These are phyloP conservation scores for Python bivittatus DNA, from an alignment of 2,113 vertebrate genomes.

Conservation along the genomic window DNA sequence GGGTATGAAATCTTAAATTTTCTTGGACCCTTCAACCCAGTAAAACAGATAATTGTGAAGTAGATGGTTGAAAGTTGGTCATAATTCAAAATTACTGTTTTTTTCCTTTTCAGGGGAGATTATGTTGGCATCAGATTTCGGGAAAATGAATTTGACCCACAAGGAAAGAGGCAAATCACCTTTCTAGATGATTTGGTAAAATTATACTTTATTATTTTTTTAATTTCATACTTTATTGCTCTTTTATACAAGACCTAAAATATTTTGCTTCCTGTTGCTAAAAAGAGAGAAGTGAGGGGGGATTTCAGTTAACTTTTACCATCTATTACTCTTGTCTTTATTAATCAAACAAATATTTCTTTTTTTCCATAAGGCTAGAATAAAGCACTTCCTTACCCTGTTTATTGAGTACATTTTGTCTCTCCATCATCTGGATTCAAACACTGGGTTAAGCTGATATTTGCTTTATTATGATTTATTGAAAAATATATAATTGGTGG, in stretches of 20 bases:
- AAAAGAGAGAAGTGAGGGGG: slow-evolving; percentile 5
- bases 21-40: too few species aligned
- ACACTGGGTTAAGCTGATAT: too few species aligned
- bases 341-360: background rate
- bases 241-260: slow-evolving; percentile 14
- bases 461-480: too few species aligned
- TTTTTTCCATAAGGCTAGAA: too few species aligned
- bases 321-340: background rate
- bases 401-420: too few species aligned
- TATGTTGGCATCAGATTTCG: slow-evolving; percentile 84
- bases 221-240: slow-evolving; percentile 12
- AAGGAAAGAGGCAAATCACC: slow-evolving; percentile 75
- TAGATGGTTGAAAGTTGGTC: slow-evolving; percentile 16
- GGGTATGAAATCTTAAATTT: background rate
- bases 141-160: slow-evolving; percentile 85
- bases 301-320: background rate
- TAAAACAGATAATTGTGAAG: background rate
- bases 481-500: too few species aligned
- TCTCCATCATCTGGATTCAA: background rate
- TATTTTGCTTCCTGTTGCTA: background rate
- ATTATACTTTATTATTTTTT: slow-evolving; percentile 6
- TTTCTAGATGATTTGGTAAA: slow-evolving; percentile 85
- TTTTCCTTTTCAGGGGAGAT: slow-evolving; percentile 74
- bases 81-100: slow-evolving; percentile 48
- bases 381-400: background rate